A percentile compares a stretch with the other conserved stretches of the same genome.
Evolutionary conservation across 2,113 vertebrate genomes (phyloP).

Genomic region (Eubucco bourcierii): DNA sequence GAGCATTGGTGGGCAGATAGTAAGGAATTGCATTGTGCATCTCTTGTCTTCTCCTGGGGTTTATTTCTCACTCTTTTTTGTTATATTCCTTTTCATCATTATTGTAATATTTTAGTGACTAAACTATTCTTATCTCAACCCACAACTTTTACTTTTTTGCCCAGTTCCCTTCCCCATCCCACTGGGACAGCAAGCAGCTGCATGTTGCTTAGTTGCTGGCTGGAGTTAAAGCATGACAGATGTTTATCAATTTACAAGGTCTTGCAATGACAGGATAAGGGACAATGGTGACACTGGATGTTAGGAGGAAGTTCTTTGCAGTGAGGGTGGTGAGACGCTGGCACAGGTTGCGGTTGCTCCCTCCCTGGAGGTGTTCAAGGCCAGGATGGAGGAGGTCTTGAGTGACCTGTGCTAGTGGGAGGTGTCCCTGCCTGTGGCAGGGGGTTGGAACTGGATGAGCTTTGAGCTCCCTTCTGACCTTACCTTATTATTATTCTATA

Average conservation of each 20-base stretch:
- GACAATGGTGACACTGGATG: too few relatives aligned
- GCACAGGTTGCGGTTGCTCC: too few relatives aligned
- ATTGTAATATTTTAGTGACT: background rate
- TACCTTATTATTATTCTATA: too few relatives aligned
- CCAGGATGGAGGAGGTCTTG: too few relatives aligned
- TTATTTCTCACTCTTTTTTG: background rate
- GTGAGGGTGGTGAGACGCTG: too few relatives aligned
- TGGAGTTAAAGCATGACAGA: background rate
- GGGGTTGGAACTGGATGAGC: too few relatives aligned
- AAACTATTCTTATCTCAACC: background rate
- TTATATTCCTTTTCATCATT: background rate
- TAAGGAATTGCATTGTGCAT: background rate
- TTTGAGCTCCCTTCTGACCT: too few relatives aligned
- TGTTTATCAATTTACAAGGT: background rate
- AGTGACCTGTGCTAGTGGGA: too few relatives aligned
- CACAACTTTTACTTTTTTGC: background rate
- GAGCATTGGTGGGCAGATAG: background rate
- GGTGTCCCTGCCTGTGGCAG: too few relatives aligned
- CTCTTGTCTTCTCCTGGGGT: background rate
- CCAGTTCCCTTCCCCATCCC: background rate
- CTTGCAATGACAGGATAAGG: too few relatives aligned
- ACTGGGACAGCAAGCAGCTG: background rate
- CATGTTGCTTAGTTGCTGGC: background rate
- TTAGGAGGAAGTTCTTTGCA: too few relatives aligned
- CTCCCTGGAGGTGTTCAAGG: too few relatives aligned